Percentiles rank a stretch among this genome's conserved stretches.
Conservation (phyloP, 2,888 invertebrate species). For the Catocala sponsa region DNA sequence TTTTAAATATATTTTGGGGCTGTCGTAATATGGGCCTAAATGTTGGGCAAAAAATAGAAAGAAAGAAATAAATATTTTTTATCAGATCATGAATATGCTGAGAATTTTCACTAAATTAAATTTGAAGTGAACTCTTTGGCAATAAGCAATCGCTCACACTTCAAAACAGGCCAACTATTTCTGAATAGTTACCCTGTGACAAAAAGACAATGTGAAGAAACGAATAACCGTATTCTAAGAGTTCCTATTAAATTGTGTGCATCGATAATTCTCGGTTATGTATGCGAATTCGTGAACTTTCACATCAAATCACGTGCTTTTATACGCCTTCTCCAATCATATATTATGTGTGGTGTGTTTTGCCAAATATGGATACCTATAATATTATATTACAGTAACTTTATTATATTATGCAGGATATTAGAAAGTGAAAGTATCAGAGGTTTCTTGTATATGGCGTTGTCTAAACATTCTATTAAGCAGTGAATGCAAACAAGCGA, state of each 20-base stretch:
- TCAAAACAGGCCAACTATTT: too few relatives aligned
- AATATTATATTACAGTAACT: slow-evolving; percentile 33
- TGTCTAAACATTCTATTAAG: slow-evolving; percentile 1
- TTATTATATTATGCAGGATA: slow-evolving; percentile 20
- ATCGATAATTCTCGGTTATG: slow-evolving; percentile 62
- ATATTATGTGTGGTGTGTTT: slow-evolving; percentile 33
- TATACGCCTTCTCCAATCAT: slow-evolving; percentile 52
- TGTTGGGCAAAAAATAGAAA: too few relatives aligned
- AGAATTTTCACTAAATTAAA: too few relatives aligned
- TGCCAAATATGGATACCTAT: slow-evolving; percentile 23
- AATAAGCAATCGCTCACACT: too few relatives aligned
- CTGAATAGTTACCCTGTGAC: too few relatives aligned
- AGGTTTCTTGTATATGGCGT: slow-evolving; percentile 1
- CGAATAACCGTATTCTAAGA: slow-evolving; percentile 7
- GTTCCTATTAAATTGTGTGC: slow-evolving; percentile 36
- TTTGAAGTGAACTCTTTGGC: too few relatives aligned
- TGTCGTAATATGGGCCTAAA: too few relatives aligned
- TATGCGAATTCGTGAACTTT: slow-evolving; percentile 63
- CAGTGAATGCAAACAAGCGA: background rate
- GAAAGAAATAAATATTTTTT: too few relatives aligned
- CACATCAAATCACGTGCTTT: slow-evolving; percentile 63
- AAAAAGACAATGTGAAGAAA: too few relatives aligned
- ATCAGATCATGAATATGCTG: too few relatives aligned
- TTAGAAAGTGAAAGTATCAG: slow-evolving; percentile 36
- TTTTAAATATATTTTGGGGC: too few relatives aligned